Evolutionary conservation across 2,113 vertebrate species (phyloP).

Genomic region (Sinocyclocheilus grahami): DNA sequence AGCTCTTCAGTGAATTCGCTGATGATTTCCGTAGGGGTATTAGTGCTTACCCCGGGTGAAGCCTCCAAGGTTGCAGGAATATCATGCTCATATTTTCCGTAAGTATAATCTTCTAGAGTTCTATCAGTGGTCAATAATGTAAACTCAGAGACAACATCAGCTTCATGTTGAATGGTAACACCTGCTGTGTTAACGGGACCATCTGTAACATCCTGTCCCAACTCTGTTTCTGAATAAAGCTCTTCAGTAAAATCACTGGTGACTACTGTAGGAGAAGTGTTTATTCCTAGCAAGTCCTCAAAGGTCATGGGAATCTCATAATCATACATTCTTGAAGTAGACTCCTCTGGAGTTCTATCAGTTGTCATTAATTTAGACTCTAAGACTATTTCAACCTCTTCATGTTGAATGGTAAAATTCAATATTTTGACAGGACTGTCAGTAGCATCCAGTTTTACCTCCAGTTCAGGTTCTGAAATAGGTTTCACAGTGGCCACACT

Average conservation of each 20-base stretch:
- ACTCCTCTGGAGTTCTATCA: slow-evolving; percentile 29
- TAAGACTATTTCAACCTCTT: not conserved
- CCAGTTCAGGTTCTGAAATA: not conserved
- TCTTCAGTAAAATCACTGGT: not conserved
- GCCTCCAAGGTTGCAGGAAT: slow-evolving; percentile 16
- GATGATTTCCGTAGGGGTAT: not conserved
- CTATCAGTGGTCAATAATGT: too few relatives aligned
- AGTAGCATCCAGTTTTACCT: not conserved
- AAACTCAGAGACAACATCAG: too few relatives aligned
- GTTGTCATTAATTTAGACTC: not conserved
- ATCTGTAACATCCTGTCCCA: not conserved
- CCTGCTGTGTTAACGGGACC: too few relatives aligned
- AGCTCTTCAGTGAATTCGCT: slow-evolving; percentile 1
- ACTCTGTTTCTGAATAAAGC: too few relatives aligned
- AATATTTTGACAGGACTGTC: not conserved
- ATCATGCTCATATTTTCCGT: not conserved
- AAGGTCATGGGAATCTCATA: slow-evolving; percentile 11
- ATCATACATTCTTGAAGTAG: not conserved
- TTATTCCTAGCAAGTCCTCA: slow-evolving; percentile 19
- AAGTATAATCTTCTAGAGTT: not conserved
- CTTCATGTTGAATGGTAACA: slow-evolving; percentile 14
- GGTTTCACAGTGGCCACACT: slow-evolving; percentile 16
- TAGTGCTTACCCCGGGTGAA: not conserved
- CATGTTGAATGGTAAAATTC: not conserved
- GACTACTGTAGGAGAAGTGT: not conserved